Evolutionary conservation across 1,140 invertebrate species (phyloP).

Genomic region (Bradysia coprophila): DNA sequence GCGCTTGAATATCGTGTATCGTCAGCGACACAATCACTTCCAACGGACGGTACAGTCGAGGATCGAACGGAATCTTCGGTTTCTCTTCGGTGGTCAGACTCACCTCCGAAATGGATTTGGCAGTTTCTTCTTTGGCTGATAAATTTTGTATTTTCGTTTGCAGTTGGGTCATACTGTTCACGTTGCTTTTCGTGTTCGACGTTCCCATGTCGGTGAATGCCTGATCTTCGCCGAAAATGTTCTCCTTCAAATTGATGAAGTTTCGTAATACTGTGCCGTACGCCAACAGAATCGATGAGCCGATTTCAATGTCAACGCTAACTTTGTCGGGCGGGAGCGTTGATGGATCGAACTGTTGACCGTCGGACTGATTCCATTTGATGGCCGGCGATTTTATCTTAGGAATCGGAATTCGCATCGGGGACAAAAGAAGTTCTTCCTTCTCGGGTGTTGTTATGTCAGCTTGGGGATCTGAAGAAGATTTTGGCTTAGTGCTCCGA

Average conservation of each 20-base stretch:
- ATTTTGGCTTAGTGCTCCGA: too few relatives aligned
- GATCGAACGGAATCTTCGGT: slow-evolving; percentile 55
- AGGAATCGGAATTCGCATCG: slow-evolving; percentile 70
- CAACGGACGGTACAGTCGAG: slow-evolving; percentile 68
- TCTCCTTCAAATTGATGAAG: slow-evolving; percentile 84
- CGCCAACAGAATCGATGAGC: slow-evolving; percentile 71
- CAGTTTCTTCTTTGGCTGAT: slow-evolving; percentile 18
- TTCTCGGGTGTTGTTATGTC: slow-evolving; percentile 86
- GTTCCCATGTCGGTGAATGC: slow-evolving; percentile 82
- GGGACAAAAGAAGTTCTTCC: slow-evolving; percentile 79
- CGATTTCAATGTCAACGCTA: slow-evolving; percentile 79
- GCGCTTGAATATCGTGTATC: slow-evolving; percentile 87
- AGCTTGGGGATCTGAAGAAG: slow-evolving; percentile 70
- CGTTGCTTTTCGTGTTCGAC: slow-evolving; percentile 15
- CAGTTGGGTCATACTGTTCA: slow-evolving; percentile 13
- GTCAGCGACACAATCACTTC: slow-evolving; percentile 86
- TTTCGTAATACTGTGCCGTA: slow-evolving; percentile 81
- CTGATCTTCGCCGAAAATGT: slow-evolving; percentile 92
- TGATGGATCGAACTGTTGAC: slow-evolving; percentile 69
- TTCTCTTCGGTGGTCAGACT: slow-evolving; percentile 32
- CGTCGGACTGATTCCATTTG: slow-evolving; percentile 42
- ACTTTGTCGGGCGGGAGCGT: slow-evolving; percentile 70
- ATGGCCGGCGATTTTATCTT: slow-evolving; percentile 44
- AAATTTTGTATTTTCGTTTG: slow-evolving; percentile 11
- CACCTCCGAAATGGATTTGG: slow-evolving; percentile 33